A percentile compares a stretch with the other conserved stretches of the same genome.
Conservation (phyloP, 2,797 vertebrate species). For the Bradypus variegatus region DNA sequence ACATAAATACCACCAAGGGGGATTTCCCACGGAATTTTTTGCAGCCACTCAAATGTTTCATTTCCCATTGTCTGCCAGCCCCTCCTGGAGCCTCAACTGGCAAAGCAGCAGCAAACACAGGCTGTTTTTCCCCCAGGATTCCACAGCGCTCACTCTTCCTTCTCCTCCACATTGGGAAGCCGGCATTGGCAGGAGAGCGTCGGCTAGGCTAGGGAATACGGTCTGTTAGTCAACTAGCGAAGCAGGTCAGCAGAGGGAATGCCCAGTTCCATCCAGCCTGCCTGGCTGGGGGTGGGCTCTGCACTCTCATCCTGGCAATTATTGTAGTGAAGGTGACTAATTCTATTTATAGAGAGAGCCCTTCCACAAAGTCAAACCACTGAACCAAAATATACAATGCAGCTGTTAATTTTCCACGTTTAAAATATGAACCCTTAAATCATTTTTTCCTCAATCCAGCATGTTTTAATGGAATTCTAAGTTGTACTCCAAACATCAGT, state of each 20-base stretch:
- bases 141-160: background rate
- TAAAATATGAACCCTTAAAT: background rate
- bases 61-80: constrained; percentile 54
- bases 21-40: constrained; percentile 55
- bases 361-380: background rate
- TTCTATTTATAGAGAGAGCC: background rate
- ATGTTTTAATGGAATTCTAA: background rate
- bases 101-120: background rate
- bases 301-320: background rate
- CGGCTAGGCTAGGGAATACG: constrained; percentile 13
- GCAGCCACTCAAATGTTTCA: constrained; percentile 53
- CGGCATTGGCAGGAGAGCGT: background rate
- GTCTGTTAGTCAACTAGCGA: constrained; percentile 58
- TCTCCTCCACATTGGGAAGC: background rate
- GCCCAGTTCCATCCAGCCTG: background rate
- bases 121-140: constrained; percentile 28
- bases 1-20: constrained; percentile 39
- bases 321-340: background rate
- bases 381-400: background rate
- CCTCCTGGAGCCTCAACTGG: constrained; percentile 29
- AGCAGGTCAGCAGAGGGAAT: background rate
- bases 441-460: background rate
- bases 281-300: background rate
- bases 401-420: background rate
- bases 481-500: background rate